Evolutionary conservation across 1,140 invertebrate genomes (phyloP), one percentile per base, ranked within the genome.

Genomic region (Macrotrachela quadricornifera): DNA sequence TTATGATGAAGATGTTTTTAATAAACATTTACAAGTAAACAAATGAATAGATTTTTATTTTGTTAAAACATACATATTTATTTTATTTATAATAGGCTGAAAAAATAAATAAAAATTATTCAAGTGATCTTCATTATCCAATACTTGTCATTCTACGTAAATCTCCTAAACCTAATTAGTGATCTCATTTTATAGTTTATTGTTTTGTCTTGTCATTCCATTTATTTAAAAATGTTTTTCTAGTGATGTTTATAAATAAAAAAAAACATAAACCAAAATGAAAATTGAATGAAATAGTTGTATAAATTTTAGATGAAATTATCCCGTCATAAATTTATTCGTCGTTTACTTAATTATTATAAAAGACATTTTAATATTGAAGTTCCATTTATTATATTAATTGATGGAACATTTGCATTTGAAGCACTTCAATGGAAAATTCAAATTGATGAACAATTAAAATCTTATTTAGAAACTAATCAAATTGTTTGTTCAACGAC

Each of bases 401-500:
- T 95, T 16, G 91, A 96, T 73, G 90, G 85, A 38, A 95, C 90
- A 30, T 95, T 96, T 73, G 85, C 83, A 64, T 81, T 83, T 62
- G 77, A 80, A 46, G 87, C 87, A 13, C 73, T 88, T 50, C 75
- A 79, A 40, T 63, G 63, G 48, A 71, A 72, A 60, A 58, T 74
- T 2, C 83, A 87, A 61, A 81, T 95, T 46, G 75, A 78, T 52
- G 88, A 96, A 50, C 87, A 96, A 67, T 65, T 96, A 6, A 79
- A 80, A 1, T 91, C 86, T 67, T 97, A 96, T 72, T 75, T 96
- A 40, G 79, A 83, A 65, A 74, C 76, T 10, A 79, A 83, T 63
- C 40, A 46, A 15, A 53, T 42, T 14, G 46, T 47, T 18, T 48
- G 46, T 16, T 49, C 48, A n/a, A 54, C 53, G 6, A 54, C 53